Conservation (phyloP, 1,140 invertebrate genomes). For the Chionoecetes opilio region DNA sequence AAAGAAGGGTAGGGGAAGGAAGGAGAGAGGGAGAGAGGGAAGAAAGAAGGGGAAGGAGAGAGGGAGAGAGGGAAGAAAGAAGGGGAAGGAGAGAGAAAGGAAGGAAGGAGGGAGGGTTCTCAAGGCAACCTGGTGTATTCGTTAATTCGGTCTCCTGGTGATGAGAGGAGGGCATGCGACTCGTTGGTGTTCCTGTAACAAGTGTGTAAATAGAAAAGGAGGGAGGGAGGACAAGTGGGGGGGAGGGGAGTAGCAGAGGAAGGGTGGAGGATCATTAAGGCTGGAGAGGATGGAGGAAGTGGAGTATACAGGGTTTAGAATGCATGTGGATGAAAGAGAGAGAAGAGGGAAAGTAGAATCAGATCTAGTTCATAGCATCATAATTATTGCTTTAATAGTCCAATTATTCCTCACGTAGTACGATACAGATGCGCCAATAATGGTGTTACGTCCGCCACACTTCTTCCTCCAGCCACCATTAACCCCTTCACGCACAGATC, state of each 20-base stretch:
- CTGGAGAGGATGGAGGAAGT: not conserved
- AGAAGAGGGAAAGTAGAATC: not conserved
- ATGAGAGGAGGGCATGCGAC: constrained; percentile 1
- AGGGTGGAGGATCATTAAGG: too few species aligned
- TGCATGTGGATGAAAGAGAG: not conserved
- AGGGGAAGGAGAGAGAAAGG: not conserved
- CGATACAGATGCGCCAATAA: not conserved
- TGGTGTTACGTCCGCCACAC: not conserved
- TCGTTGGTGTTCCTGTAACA: not conserved
- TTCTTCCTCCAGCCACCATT: not conserved
- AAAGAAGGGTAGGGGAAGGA: too few species aligned
- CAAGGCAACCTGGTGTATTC: not conserved
- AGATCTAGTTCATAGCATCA: not conserved
- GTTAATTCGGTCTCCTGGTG: not conserved
- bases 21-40: too few species aligned
- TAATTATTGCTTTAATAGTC: not conserved
- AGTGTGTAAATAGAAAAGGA: not conserved
- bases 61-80: not conserved
- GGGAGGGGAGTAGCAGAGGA: not conserved
- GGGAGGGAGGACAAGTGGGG: not conserved
- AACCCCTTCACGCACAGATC: too few species aligned
- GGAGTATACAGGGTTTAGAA: too few species aligned
- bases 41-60: too few species aligned
- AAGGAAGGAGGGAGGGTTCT: not conserved
- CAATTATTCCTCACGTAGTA: not conserved